Evolutionary conservation across 2,797 vertebrate genomes (phyloP), one percentile per base, ranked within the genome.

Genomic region (Notolepis coatsorum): DNA sequence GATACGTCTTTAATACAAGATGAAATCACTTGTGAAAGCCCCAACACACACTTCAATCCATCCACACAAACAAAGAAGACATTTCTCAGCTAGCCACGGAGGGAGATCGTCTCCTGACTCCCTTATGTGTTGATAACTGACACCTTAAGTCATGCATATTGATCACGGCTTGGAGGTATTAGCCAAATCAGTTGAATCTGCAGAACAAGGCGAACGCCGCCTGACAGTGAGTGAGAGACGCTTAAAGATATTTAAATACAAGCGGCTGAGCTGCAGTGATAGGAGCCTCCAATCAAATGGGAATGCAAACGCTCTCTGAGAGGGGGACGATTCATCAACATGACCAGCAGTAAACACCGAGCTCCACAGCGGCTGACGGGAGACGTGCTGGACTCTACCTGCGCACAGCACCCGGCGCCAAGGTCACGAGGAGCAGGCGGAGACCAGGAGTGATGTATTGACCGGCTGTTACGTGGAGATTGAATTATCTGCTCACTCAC

Each of bases 61-160:
- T 28, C 47, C 12, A 0, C 67, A 61, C 43, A 49, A 57, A 78
- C 47, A 61, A 3, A 71, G n/a, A 23, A 38, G 49, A 4, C 59
- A 71, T 81, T 77, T 17, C 38, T 30, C 66, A 61, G 64, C 67
- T 76, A 68, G 68, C 45, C 2, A 18, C 65, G 35, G 61, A 65
- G 39, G 59, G 73, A 73, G 71, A 65, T 77, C 59, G 77, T 86
- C 84, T 81, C 74, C 60, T 81, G 70, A 82, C 51, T 31, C 80
- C 77, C 72, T 71, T 31, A 3, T 57, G 73, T 61, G 71, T 77
- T 84, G 84, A 88, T 82, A 89, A 81, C 75, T 64, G 80, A 85
- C 79, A 81, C 85, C 73, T 76, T 69, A 69, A 86, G 73, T 83
- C 79, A 77, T 82, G 82, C 75, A 82, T 84, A 88, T 88, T 83